phyloP scores from a whole-genome alignment of 2,888 invertebrate genomes.

The Chymomyza amoena region DNA sequence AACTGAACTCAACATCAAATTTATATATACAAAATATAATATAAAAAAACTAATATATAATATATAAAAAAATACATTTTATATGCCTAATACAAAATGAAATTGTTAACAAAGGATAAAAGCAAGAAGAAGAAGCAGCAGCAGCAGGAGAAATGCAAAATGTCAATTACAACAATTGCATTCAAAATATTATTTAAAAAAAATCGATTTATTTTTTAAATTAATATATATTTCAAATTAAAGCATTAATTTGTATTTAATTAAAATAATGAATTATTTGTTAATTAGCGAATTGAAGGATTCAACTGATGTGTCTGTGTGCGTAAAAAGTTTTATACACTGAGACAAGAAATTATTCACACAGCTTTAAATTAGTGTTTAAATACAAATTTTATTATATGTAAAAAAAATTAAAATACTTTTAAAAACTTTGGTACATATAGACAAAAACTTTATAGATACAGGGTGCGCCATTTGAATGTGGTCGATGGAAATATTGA shows the following conservation, averaged over 20 bases:
- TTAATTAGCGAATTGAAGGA: conserved; percentile 6
- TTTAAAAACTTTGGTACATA: no score
- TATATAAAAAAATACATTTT: not conserved
- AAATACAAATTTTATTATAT: no score
- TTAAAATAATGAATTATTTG: not conserved
- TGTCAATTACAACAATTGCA: conserved; percentile 27
- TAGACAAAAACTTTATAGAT: no score
- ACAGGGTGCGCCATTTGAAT: no score
- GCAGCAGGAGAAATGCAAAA: not conserved
- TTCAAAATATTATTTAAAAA: no score
- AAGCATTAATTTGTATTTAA: not conserved
- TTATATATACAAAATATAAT: conserved; percentile 18
- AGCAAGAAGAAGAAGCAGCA: conserved; percentile 24
- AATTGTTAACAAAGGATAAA: conserved; percentile 2
- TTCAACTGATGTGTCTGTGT: not conserved
- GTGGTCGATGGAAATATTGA: no score
- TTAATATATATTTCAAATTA: conserved; percentile 5
- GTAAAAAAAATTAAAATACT: no score
- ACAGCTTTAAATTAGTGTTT: not conserved
- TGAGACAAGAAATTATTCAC: no score
- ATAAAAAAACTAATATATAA: not conserved
- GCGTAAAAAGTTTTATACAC: conserved; percentile 15
- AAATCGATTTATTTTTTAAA: not conserved
- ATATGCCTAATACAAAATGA: not conserved
- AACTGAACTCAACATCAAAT: conserved; percentile 25